Base-by-base conservation (phyloP, 92 coral and sea anemone species). In the Epizoanthus fatuus region DNA sequence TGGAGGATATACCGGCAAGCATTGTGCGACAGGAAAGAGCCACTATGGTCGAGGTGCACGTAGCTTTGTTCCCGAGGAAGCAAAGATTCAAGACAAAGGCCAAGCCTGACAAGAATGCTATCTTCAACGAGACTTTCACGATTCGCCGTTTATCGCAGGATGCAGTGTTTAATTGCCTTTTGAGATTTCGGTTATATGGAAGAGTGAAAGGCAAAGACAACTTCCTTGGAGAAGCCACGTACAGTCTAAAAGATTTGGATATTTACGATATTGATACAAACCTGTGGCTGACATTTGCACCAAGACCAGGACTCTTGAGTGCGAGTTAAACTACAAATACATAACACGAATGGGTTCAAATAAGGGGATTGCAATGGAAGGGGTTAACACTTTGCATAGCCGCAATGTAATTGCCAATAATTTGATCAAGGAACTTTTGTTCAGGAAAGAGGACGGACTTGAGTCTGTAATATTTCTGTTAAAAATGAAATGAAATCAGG, bases 61-160 rank as follows among this genome's bases (percentile, higher is more conserved):
- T 77, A n/a, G 70, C 82, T 59, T 40, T 77, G 51, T 77, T 77
- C 35, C 82, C 82, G 13, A 77, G 82, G 55, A 77, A 62, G 17
- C 82, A 77, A 49, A 45, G 82, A 42, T 77, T 77, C 53, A 77
- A 77, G 63, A 77, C 82, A 77, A 59, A 56, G 51, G 40, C 82
- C 54, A 77, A 77, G 32, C 70, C 82, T 13, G 70, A 77, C 55
- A 77, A 40, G 19, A 60, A 77, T 17, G 82, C 82, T 3, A 77
- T 77, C 57, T 77, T 77, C 47, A 77, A 77, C 58, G 82, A 77
- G 58, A 77, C 58, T 20, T 77, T 77, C 52, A 38, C 82, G 5
- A 77, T 77, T n/a, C 82, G 82, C 38, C 82, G 82, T 20, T 59
- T 77, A 44, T 77, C 82, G 49, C 82, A 77, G 22, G 82, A 77